Percentiles rank a stretch among this genome's conserved stretches.
Evolutionary conservation across 2,113 vertebrate species (phyloP).

Genomic region (Zapornia atra): DNA sequence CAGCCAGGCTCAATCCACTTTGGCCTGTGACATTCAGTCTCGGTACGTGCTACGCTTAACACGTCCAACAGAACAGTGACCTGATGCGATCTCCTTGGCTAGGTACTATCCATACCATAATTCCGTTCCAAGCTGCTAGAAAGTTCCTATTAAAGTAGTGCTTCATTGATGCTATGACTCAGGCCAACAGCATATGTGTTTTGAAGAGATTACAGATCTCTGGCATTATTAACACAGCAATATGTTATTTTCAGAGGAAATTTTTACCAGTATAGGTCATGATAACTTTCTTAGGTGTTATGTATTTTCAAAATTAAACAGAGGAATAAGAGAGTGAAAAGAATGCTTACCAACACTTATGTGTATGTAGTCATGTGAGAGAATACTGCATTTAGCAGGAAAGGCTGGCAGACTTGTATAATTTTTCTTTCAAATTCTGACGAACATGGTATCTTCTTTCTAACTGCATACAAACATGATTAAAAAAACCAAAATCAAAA

Average conservation of each 20-base stretch:
- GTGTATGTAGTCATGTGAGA: neutral
- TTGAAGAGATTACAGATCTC: neutral
- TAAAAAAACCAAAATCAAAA: neutral
- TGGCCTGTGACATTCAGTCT: neutral
- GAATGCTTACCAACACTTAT: neutral
- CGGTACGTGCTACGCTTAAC: fast-evolving
- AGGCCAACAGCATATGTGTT: neutral
- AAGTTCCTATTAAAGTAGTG: neutral
- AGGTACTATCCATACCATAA: neutral
- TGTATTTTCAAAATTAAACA: neutral
- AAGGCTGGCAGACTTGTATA: neutral
- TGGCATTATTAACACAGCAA: neutral
- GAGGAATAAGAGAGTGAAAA: neutral
- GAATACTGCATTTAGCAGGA: neutral
- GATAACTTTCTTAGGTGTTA: neutral
- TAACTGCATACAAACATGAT: neutral
- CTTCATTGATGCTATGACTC: neutral
- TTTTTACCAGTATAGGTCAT: neutral
- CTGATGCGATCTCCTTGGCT: neutral
- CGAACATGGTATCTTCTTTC: neutral
- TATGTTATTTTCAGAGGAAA: neutral
- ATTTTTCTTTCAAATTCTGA: neutral
- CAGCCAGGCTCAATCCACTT: neutral
- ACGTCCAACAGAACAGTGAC: neutral
- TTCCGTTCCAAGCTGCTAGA: neutral